phyloP scores from a whole-genome alignment of 2,888 invertebrate species.

The Noctua janthina region DNA sequence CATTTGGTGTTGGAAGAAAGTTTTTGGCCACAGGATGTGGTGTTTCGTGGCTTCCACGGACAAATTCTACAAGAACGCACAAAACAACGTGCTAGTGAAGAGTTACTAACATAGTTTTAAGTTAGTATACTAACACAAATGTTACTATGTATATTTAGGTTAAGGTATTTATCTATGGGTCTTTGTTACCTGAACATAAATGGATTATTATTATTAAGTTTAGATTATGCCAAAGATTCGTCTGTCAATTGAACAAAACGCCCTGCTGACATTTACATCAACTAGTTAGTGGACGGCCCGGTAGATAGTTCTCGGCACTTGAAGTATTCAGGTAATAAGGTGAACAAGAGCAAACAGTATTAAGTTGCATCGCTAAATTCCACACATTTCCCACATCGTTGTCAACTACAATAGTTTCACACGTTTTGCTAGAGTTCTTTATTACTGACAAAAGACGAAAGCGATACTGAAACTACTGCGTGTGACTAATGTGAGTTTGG shows the following conservation, averaged over 20 bases:
- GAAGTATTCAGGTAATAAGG: constrained; percentile 13
- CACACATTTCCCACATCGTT: neutral
- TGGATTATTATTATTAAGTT: neutral
- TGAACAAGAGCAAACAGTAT: neutral
- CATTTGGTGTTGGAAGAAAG: no score
- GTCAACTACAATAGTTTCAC: neutral
- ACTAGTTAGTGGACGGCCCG: neutral
- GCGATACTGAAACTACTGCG: neutral
- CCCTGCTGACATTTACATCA: constrained; percentile 18
- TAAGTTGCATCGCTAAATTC: constrained; percentile 13
- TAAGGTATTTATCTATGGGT: no score
- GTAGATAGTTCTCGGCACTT: constrained; percentile 4
- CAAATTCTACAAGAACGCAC: no score
- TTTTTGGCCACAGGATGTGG: no score
- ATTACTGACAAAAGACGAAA: neutral
- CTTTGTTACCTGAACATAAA: no score
- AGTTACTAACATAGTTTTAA: no score
- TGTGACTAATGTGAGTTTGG: neutral
- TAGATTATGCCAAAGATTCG: neutral
- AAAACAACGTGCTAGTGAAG: no score
- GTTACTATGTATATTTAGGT: no score
- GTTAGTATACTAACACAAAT: no score
- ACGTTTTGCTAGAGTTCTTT: neutral
- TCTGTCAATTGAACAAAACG: neutral
- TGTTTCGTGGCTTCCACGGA: no score